These are phyloP conservation scores for Drosophila sordidapex DNA, from an alignment of 2,888 invertebrate genomes.

Conservation along the genomic window DNA sequence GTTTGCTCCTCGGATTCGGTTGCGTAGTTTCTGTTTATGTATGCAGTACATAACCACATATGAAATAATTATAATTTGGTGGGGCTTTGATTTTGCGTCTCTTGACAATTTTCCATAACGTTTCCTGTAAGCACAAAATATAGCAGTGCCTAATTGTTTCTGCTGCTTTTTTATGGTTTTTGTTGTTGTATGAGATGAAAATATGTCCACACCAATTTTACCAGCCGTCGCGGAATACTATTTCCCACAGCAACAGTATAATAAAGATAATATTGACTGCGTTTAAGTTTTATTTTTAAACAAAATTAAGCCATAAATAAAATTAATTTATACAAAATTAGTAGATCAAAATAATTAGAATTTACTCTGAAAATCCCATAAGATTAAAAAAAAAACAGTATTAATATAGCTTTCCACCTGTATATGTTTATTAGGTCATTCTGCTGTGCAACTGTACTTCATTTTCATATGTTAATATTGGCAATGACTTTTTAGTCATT, in stretches of 20 bases:
- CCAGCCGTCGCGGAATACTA: constrained; percentile 33
- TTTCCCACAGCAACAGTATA: constrained; percentile 58
- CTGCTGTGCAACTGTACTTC: background rate
- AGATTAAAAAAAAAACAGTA: background rate
- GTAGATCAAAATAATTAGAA: background rate
- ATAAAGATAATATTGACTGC: constrained; percentile 25
- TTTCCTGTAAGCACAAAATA: constrained; percentile 64
- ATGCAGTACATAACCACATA: constrained; percentile 65
- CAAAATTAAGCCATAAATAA: background rate
- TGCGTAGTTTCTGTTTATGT: constrained; percentile 52
- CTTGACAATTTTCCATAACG: constrained; percentile 68
- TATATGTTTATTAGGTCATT: background rate
- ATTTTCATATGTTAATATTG: background rate
- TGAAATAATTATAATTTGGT: constrained; percentile 77
- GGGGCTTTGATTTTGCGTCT: constrained; percentile 74
- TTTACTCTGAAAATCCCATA: background rate
- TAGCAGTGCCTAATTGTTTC: constrained; percentile 31
- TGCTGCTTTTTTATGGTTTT: background rate
- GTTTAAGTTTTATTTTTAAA: constrained; percentile 42
- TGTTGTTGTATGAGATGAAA: constrained; percentile 32
- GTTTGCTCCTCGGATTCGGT: constrained; percentile 34
- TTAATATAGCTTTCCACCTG: background rate
- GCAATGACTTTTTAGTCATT: background rate
- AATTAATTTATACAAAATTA: background rate
- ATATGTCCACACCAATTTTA: constrained; percentile 37